phyloP scores from a whole-genome alignment of 2,113 vertebrate genomes.

The Apteryx mantelli region DNA sequence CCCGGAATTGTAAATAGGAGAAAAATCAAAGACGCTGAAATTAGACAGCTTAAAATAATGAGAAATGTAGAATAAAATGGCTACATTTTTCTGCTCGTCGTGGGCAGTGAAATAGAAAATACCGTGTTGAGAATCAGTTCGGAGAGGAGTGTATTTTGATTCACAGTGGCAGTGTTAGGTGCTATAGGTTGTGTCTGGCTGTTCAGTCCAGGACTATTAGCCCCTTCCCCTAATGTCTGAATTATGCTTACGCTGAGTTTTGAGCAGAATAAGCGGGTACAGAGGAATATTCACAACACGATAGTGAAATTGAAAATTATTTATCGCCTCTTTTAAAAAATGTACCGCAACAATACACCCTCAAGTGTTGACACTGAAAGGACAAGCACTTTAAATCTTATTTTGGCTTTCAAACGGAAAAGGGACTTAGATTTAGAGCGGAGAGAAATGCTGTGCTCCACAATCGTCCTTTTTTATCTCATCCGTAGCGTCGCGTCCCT shows the following conservation, averaged over 20 bases:
- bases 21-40: conserved; percentile 38
- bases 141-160: background rate
- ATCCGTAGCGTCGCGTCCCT: background rate
- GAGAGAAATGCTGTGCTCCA: background rate
- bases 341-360: background rate
- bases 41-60: background rate
- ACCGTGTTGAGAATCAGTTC: background rate
- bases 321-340: background rate
- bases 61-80: background rate
- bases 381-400: background rate
- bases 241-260: background rate
- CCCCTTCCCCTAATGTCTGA: background rate
- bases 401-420: background rate
- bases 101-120: background rate
- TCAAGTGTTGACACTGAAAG: background rate
- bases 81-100: background rate
- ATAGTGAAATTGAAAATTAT: background rate
- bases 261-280: background rate
- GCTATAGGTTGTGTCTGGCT: background rate
- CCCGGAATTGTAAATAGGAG: conserved; percentile 15
- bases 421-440: background rate
- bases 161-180: background rate
- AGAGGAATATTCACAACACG: background rate
- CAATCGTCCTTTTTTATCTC: background rate
- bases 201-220: background rate